Conservation (phyloP, 1,140 invertebrate genomes). For the Rhynchophorus ferrugineus region DNA sequence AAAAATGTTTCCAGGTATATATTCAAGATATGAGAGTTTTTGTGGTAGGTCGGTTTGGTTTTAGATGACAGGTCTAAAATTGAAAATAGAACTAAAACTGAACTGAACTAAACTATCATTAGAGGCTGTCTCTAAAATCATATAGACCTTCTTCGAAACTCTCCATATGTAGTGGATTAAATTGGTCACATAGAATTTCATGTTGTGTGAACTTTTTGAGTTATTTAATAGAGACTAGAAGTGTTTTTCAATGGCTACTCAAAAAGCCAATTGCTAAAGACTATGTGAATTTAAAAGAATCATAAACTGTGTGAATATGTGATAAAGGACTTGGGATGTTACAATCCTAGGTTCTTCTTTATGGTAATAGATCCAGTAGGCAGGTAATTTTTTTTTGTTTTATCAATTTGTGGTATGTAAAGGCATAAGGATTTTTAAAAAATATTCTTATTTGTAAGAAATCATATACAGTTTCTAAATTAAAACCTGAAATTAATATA, state of each 20-base stretch:
- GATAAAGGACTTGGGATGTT: slow-evolving; percentile 1
- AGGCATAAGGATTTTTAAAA: slow-evolving; percentile 5
- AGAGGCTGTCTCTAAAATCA: too few species aligned
- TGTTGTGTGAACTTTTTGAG: slow-evolving; percentile 1
- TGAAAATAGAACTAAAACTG: too few species aligned
- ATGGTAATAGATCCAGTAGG: not conserved
- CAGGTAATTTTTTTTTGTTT: not conserved
- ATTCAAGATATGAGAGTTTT: slow-evolving; percentile 8
- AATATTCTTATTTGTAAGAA: too few species aligned
- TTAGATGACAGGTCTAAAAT: too few species aligned
- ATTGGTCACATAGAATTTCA: not conserved
- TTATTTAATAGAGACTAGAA: not conserved
- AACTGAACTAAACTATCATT: too few species aligned
- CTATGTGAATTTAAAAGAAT: slow-evolving; percentile 5
- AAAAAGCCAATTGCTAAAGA: slow-evolving; percentile 5
- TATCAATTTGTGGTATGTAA: too few species aligned
- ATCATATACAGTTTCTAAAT: too few species aligned
- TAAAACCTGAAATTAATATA: too few species aligned
- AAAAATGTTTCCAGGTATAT: slow-evolving; percentile 56
- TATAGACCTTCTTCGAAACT: too few species aligned
- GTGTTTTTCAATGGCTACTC: slow-evolving; percentile 9
- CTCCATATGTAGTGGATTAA: too few species aligned
- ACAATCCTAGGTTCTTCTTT: slow-evolving; percentile 1
- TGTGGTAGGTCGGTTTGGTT: slow-evolving; percentile 4
- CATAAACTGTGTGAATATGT: not conserved